Base-by-base conservation (phyloP, 2,113 vertebrate species). In the Entelurus aequoreus region DNA sequence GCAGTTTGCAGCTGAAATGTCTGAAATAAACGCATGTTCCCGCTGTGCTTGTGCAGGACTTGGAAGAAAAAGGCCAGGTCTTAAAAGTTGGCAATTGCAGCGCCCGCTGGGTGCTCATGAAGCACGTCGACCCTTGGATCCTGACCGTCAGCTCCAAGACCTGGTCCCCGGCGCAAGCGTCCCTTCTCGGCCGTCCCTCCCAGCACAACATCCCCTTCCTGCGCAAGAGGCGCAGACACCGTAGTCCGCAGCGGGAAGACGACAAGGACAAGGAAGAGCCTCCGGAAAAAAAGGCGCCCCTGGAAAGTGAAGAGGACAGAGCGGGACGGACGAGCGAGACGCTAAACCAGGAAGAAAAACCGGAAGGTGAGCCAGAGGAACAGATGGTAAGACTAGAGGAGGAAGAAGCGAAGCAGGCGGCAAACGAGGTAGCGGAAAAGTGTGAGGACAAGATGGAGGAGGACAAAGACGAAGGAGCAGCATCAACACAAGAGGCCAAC, bases 91-190 rank as follows among this genome's bases (percentile, higher is more conserved):
- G 87, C 5, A 60, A 75, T 12, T 0, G 53, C 11, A 67, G 71
- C 1, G 13, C 9, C 15, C 84, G 86, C 0, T 85, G 80, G 83
- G 84, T 85, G 36, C 81, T 86, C 6, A 47, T 28, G 47, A 49
- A 54, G 42, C 81, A 86, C 0, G 80, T 86, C 8, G 77, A 73
- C 0, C 80, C 87, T 0, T 88, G 87, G 87, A 76, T 88, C 15
- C 77, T 88, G 54, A 84, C 72, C 4, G 46, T 81, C 0, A 69
- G 69, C 49, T 19, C 68, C 46, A 79, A 74, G 46, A 64, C 70
- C 1, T 63, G 64, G 65, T 57, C 54, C 38, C 58, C 57, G 48
- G 10, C 64, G 0, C 36, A 19, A 5, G 1, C 4, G 14, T 10
- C 21, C 5, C 38, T 65, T 0, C 36, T 59, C 5, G 8, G 4